Evolutionary conservation across 2,113 vertebrate genomes (phyloP).

Genomic region (Ptilonorhynchus violaceus): DNA sequence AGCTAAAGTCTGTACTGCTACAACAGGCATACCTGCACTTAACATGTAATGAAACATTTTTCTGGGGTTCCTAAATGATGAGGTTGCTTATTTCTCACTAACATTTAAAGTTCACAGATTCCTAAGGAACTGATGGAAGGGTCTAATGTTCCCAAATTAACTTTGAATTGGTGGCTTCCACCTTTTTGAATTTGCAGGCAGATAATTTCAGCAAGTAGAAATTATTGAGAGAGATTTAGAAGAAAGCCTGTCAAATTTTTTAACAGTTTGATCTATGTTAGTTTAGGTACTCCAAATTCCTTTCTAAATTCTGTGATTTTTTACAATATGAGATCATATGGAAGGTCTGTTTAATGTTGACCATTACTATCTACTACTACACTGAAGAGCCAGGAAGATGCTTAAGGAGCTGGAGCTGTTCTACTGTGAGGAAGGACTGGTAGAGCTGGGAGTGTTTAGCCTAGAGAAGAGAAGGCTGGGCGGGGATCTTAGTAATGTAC

Average conservation of each 20-base stretch:
- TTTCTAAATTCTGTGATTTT: not conserved
- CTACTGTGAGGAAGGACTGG: not conserved
- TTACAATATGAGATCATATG: not conserved
- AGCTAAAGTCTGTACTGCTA: not conserved
- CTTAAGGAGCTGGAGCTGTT: not conserved
- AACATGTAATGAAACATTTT: not conserved
- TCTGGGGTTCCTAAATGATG: not conserved
- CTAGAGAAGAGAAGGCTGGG: not conserved
- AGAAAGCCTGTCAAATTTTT: not conserved
- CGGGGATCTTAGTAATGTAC: not conserved
- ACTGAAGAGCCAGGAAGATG: not conserved
- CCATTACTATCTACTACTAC: not conserved
- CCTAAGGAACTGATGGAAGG: not conserved
- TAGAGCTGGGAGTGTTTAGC: not conserved
- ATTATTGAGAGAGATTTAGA: not conserved
- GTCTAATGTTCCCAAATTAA: not conserved
- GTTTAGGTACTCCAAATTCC: not conserved
- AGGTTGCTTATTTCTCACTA: not conserved
- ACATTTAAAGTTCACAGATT: not conserved
- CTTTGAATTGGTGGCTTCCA: not conserved
- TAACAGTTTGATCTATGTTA: not conserved
- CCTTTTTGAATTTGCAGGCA: not conserved
- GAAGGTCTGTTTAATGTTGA: not conserved
- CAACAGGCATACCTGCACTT: not conserved
- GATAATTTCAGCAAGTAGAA: not conserved